Percentiles rank a stretch among this genome's conserved stretches.
phyloP scores from a whole-genome alignment of 2,888 invertebrate genomes.

The Strigamia maritima region DNA sequence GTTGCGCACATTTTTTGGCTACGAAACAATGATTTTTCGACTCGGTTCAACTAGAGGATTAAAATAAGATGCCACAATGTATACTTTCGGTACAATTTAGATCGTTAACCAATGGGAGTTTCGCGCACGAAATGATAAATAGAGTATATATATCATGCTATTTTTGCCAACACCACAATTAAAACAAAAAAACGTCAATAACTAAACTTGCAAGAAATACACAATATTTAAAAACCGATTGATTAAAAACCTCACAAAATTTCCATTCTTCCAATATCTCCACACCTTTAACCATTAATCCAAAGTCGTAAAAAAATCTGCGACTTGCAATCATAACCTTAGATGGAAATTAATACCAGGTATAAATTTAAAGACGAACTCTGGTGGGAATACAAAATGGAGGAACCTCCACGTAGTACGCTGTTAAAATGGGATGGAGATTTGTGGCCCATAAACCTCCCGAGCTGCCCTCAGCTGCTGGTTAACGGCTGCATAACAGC shows the following conservation, averaged over 20 bases:
- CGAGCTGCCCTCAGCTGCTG: conserved; percentile 28
- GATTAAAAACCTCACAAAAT: too few species aligned
- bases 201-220: neutral
- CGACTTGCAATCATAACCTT: neutral
- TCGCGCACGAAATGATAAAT: too few species aligned
- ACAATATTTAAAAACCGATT: neutral
- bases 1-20: too few species aligned
- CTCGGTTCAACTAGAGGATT: too few species aligned
- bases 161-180: too few species aligned
- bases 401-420: neutral
- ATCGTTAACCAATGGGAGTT: too few species aligned
- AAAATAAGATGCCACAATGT: too few species aligned
- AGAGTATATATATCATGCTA: too few species aligned
- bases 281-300: conserved; percentile 1
- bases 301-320: neutral
- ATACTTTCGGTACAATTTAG: too few species aligned
- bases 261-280: neutral
- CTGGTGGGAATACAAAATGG: neutral
- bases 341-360: conserved; percentile 19
- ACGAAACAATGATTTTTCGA: too few species aligned
- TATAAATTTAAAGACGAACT: conserved; percentile 19
- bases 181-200: neutral
- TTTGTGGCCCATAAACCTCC: conserved; percentile 32
- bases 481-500: conserved; percentile 32
- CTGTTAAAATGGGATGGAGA: conserved; percentile 30